A percentile compares a stretch with the other conserved stretches of the same genome.
Conservation (phyloP, 2,888 invertebrate genomes). For the Phlogophora meticulosa region DNA sequence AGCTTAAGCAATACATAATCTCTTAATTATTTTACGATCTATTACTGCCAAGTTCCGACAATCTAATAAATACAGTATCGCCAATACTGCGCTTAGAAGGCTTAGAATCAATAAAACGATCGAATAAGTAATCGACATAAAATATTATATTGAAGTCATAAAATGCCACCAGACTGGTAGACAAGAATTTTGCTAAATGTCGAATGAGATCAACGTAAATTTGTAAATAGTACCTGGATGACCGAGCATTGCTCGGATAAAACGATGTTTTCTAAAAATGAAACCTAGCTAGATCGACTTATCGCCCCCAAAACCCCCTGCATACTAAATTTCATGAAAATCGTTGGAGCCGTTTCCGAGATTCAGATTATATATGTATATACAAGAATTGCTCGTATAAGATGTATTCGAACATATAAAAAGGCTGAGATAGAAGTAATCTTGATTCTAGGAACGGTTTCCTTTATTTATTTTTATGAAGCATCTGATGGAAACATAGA, state of each 20-base stretch:
- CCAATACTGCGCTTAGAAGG: conserved; percentile 9
- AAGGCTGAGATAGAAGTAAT: not conserved
- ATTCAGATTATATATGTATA: too few species aligned
- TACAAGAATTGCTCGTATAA: too few species aligned
- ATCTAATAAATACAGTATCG: conserved; percentile 20
- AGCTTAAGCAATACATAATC: not conserved
- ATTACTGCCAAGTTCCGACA: conserved; percentile 1
- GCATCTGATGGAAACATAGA: not conserved
- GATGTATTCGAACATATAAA: not conserved
- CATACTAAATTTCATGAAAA: too few species aligned
- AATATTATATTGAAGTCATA: not conserved
- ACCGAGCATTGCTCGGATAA: too few species aligned
- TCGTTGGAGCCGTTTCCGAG: too few species aligned
- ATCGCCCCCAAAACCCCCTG: too few species aligned
- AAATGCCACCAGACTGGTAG: not conserved
- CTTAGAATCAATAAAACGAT: conserved; percentile 23
- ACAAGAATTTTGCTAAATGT: not conserved
- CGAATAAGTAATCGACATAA: not conserved
- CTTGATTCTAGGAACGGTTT: conserved; percentile 17
- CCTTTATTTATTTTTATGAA: conserved; percentile 7
- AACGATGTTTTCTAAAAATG: too few species aligned
- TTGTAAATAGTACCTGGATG: too few species aligned
- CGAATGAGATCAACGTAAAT: not conserved
- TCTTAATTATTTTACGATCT: not conserved
- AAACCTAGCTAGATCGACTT: too few species aligned